Conservation (phyloP, 1,140 invertebrate genomes). For the Hyphantria cunea region DNA sequence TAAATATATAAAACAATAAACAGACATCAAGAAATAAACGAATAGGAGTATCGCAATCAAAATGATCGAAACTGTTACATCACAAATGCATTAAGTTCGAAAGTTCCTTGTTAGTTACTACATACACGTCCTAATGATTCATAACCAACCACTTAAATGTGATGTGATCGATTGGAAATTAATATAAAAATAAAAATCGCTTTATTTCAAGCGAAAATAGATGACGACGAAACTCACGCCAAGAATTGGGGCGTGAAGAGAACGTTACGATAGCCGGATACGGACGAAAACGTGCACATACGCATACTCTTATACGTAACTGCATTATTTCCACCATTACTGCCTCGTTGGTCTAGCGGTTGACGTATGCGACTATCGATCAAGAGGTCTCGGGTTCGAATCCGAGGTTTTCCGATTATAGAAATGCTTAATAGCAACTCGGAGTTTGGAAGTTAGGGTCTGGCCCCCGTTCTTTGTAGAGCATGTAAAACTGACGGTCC, state of each 20-base stretch:
- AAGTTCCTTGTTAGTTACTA: conserved; percentile 3
- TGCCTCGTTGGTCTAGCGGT: too few species aligned
- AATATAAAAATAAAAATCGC: conserved; percentile 16
- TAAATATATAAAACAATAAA: too few species aligned
- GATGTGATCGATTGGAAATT: conserved; percentile 21
- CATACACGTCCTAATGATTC: not conserved
- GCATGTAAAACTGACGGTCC: too few species aligned
- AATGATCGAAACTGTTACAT: conserved; percentile 20
- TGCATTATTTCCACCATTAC: too few species aligned
- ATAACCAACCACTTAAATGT: conserved; percentile 17
- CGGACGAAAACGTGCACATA: conserved; percentile 33
- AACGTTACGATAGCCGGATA: conserved; percentile 47
- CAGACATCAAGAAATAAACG: too few species aligned
- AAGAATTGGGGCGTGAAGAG: conserved; percentile 49
- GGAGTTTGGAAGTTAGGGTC: too few species aligned
- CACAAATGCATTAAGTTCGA: conserved; percentile 23
- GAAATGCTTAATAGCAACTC: too few species aligned
- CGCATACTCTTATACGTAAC: not conserved
- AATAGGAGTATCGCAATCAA: too few species aligned
- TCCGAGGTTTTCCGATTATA: too few species aligned
- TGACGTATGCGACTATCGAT: too few species aligned
- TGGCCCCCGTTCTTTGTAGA: too few species aligned
- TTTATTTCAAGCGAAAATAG: conserved; percentile 35
- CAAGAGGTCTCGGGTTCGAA: too few species aligned
- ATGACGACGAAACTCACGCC: conserved; percentile 35